Evolutionary conservation across 2,888 invertebrate species (phyloP).

Genomic region (Merodon equestris): DNA sequence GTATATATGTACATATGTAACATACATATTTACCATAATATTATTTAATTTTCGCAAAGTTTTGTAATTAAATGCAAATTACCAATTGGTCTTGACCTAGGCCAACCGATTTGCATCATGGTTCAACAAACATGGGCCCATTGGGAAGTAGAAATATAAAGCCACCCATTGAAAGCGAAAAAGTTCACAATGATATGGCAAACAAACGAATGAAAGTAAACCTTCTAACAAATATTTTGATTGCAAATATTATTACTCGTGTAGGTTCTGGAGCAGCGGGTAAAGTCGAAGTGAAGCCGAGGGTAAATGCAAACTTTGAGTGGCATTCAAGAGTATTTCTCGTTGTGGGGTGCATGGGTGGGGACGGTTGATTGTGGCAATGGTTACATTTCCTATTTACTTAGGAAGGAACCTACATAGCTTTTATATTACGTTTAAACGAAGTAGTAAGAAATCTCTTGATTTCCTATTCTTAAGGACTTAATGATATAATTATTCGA

Average conservation of each 20-base stretch:
- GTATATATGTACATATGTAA: no score
- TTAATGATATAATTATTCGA: no score
- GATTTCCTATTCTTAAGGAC: no score
- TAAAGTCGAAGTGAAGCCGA: constrained; percentile 55
- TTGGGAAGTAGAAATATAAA: constrained; percentile 41
- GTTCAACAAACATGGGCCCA: constrained; percentile 53
- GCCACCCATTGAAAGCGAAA: constrained; percentile 64
- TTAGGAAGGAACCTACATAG: constrained; percentile 56
- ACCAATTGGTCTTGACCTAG: constrained; percentile 66
- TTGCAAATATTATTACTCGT: constrained; percentile 70
- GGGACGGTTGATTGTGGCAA: constrained; percentile 57
- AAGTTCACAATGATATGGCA: constrained; percentile 67
- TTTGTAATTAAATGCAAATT: constrained; percentile 59
- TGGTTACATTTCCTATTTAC: constrained; percentile 66
- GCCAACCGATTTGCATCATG: constrained; percentile 49
- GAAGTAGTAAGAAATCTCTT: no score
- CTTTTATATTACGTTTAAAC: constrained; percentile 48
- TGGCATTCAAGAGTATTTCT: constrained; percentile 62
- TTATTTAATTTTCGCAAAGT: no score
- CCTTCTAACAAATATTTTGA: constrained; percentile 70
- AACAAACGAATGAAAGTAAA: constrained; percentile 68
- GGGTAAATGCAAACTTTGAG: constrained; percentile 66
- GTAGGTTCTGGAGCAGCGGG: constrained; percentile 66
- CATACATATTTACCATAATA: no score
- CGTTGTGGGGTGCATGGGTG: constrained; percentile 44